Base-by-base conservation (phyloP, 2,888 invertebrate species). In the Trilocha varians region DNA sequence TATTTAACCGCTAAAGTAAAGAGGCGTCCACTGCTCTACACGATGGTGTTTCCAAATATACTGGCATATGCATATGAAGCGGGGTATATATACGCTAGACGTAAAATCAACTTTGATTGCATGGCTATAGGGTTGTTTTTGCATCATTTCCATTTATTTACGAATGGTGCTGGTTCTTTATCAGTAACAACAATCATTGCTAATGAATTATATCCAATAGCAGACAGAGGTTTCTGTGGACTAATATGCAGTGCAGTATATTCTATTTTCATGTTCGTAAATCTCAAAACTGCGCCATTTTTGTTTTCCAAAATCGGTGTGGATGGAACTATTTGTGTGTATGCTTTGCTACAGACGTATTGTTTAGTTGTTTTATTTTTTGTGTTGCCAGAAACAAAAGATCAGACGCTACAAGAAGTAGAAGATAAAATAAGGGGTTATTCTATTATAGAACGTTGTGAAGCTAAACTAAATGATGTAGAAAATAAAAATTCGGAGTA, bases 81-180 rank as follows among this genome's bases (percentile, higher is more conserved):
- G 5, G 8, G 18, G 8, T 18, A 18, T 8, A 18, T 18, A 18
- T 18, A 18, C 18, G 18, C 18, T 78, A 3, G 75, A 78, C 46
- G 15, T 69, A 1, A 65, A 72, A 1, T 74, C 74, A 1, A 65
- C 65, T 2, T 16, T 52, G 0, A 70, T 72, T 38, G 59, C 70
- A 2, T 80, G 0, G 66, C 77, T 0, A 73, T 68, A 38, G 15
- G 70, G 0, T 55, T 74, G 43, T 18, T 1, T 1, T 70, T 63
- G 34, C 52, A 76, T 4, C 55, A 77, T 11, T 63, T 62, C 1
- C 41, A 78, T 8, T 48, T 80, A 0, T 75, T 79, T 14, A 42
- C 48, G 0, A 65, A 67, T 11, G 78, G 78, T 0, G 59, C 61
- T 16, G 44, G 62, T 3, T 63, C 75, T 0, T 49, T 66, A 16